These are phyloP conservation scores for Gracilinanus agilis DNA, from an alignment of 2,113 vertebrate species.

Conservation along the genomic window DNA sequence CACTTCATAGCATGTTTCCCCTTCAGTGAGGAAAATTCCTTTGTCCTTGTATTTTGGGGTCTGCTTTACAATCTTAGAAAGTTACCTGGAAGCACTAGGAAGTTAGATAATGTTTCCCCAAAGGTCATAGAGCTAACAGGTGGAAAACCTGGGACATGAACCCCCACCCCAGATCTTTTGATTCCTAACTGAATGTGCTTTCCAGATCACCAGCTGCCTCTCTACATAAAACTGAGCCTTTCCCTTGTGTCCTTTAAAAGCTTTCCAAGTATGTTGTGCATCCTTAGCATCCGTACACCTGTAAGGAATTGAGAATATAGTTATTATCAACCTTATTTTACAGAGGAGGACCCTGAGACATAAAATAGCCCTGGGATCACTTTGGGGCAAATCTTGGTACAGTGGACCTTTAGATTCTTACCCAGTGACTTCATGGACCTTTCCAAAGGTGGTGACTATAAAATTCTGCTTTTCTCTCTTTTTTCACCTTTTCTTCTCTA, in stretches of 20 bases:
- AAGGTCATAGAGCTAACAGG: background rate
- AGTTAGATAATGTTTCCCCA: background rate
- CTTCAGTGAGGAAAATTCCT: background rate
- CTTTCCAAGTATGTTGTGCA: background rate
- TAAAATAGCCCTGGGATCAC: rapidly evolving
- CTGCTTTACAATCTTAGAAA: background rate
- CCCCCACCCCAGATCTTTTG: background rate
- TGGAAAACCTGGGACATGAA: background rate
- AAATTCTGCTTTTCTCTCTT: background rate
- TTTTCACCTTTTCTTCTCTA: slow-evolving; percentile 22
- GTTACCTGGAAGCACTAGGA: background rate
- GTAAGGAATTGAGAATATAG: background rate
- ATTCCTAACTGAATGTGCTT: background rate
- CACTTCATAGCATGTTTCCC: background rate
- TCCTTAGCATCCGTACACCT: background rate
- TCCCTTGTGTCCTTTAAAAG: background rate
- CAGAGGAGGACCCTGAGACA: background rate
- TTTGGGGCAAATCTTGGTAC: background rate
- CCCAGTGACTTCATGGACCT: background rate
- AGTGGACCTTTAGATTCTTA: background rate
- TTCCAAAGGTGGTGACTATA: background rate
- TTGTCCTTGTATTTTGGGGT: background rate
- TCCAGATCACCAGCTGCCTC: background rate
- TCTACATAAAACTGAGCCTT: background rate
- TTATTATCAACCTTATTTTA: background rate